Evolutionary conservation across 2,888 invertebrate genomes (phyloP).

Genomic region (Octodonta nipae): DNA sequence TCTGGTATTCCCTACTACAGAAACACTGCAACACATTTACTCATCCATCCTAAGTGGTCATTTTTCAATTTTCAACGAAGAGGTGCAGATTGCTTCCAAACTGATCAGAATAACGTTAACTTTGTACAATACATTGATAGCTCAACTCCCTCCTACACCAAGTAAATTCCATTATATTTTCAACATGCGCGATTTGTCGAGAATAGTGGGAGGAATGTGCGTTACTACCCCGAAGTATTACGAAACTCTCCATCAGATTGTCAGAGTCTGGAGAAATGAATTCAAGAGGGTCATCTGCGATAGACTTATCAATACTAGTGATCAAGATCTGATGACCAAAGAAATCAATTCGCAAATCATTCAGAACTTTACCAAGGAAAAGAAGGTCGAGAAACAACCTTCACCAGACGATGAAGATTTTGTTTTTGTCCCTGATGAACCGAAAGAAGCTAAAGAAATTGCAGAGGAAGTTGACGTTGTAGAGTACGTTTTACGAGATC

Average conservation of each 20-base stretch:
- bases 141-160: slow-evolving; percentile 77
- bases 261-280: slow-evolving; percentile 86
- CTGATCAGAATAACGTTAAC: slow-evolving; percentile 69
- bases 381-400: slow-evolving; percentile 24
- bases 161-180: slow-evolving; percentile 91
- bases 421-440: slow-evolving; percentile 12
- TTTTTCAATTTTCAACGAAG: slow-evolving; percentile 51
- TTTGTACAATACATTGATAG: slow-evolving; percentile 65
- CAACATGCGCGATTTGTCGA: slow-evolving; percentile 79
- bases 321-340: slow-evolving; percentile 47
- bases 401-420: slow-evolving; percentile 14
- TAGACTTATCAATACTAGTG: slow-evolving; percentile 58
- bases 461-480: slow-evolving; percentile 33
- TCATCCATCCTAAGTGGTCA: slow-evolving; percentile 70
- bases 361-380: slow-evolving; percentile 42
- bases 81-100: slow-evolving; percentile 50
- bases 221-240: slow-evolving; percentile 61
- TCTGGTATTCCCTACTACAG: slow-evolving; percentile 68
- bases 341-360: slow-evolving; percentile 49
- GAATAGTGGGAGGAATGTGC: slow-evolving; percentile 64
- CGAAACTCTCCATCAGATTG: slow-evolving; percentile 51
- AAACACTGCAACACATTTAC: slow-evolving; percentile 69
- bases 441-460: slow-evolving; percentile 21
- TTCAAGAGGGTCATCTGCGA: slow-evolving; percentile 78
- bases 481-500: slow-evolving; percentile 67